phyloP scores from a whole-genome alignment of 2,888 invertebrate species.

The Yponomeuta malinellus region DNA sequence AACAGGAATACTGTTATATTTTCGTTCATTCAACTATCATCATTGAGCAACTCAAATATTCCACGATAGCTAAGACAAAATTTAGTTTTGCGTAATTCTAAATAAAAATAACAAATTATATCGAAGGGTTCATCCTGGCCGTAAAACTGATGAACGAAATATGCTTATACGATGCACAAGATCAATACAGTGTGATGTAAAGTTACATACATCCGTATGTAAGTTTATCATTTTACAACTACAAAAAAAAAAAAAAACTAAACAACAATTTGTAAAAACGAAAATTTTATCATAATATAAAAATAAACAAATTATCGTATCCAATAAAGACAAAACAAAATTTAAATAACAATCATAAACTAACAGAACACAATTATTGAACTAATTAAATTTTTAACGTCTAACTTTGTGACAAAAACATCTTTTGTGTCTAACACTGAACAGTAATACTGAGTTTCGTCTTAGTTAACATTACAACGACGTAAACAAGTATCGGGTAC shows the following conservation, averaged over 20 bases:
- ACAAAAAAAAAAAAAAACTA: neutral
- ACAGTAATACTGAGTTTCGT: conserved; percentile 36
- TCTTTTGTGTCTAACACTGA: conserved; percentile 24
- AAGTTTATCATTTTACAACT: neutral
- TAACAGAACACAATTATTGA: conserved; percentile 7
- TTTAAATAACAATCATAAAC: conserved; percentile 10
- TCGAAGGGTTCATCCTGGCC: neutral
- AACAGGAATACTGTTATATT: neutral
- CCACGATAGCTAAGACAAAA: neutral
- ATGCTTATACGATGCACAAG: neutral
- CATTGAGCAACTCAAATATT: neutral
- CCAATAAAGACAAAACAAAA: conserved; percentile 11
- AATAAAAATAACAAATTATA: conserved; percentile 4
- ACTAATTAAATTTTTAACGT: neutral
- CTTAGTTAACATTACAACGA: conserved; percentile 17
- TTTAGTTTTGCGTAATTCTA: neutral
- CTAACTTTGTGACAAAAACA: conserved; percentile 3
- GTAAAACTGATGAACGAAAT: neutral
- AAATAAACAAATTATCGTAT: neutral
- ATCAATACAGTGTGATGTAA: neutral
- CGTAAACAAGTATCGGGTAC: conserved; percentile 6
- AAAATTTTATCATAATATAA: neutral
- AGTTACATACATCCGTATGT: neutral
- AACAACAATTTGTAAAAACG: neutral
- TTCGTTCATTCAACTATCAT: neutral